Percentiles rank a stretch among this genome's conserved stretches.
Conservation (phyloP, 2,888 invertebrate species). For the Choreutis nemorana region DNA sequence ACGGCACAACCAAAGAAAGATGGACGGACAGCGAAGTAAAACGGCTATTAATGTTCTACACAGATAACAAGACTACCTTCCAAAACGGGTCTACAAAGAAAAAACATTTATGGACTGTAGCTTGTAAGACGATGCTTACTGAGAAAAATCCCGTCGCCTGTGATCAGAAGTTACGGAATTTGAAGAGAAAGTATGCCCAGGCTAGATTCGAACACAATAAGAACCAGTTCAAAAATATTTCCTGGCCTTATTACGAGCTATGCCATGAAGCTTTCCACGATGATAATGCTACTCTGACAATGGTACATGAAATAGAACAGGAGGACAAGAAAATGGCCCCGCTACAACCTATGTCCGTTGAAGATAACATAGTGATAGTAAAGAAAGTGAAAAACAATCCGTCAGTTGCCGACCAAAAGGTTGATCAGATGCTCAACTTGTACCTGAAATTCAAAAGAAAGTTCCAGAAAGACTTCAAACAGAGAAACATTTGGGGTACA, state of each 20-base stretch:
- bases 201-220: conserved; percentile 23
- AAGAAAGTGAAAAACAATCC: conserved; percentile 20
- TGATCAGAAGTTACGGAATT: conserved; percentile 28
- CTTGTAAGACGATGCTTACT: conserved; percentile 45
- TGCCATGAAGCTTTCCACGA: conserved; percentile 47
- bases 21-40: conserved; percentile 42
- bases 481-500: conserved; percentile 40
- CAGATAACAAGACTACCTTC: conserved; percentile 48
- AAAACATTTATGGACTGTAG: conserved; percentile 44
- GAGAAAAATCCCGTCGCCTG: conserved; percentile 33
- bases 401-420: conserved; percentile 26
- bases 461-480: conserved; percentile 28
- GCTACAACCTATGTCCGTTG: conserved; percentile 6
- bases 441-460: conserved; percentile 39
- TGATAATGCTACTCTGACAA: conserved; percentile 17
- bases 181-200: conserved; percentile 32
- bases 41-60: conserved; percentile 41
- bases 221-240: conserved; percentile 22
- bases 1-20: conserved; percentile 15
- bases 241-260: conserved; percentile 35
- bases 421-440: conserved; percentile 35
- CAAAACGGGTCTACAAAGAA: conserved; percentile 29
- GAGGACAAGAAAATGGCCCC: not conserved
- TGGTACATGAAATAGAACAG: conserved; percentile 11
- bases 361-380: conserved; percentile 21